Evolutionary conservation across 1,140 invertebrate genomes (phyloP).

Genomic region (Drosophila ohnishii): DNA sequence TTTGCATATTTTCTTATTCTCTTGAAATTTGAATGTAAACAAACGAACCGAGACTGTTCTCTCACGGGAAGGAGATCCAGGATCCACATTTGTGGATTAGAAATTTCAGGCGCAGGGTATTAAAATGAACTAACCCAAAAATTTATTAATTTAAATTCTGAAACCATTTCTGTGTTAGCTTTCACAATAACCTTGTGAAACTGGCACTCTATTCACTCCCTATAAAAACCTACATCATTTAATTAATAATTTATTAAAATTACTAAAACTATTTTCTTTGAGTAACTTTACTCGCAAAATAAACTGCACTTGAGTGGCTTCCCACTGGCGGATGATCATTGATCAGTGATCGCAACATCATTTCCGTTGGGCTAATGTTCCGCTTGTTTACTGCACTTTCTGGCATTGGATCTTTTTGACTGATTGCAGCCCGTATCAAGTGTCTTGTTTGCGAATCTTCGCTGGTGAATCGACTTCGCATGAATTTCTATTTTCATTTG

Average conservation of each 20-base stretch:
- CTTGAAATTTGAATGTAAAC: too few relatives aligned
- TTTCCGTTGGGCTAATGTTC: conserved; percentile 37
- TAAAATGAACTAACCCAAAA: too few relatives aligned
- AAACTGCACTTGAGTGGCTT: conserved; percentile 20
- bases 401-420: conserved; percentile 16
- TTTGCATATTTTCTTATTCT: too few relatives aligned
- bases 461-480: conserved; percentile 10
- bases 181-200: too few relatives aligned
- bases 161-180: too few relatives aligned
- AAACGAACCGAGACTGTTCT: too few relatives aligned
- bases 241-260: background rate
- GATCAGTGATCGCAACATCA: conserved; percentile 42
- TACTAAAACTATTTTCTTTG: background rate
- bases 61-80: too few relatives aligned
- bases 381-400: conserved; percentile 14
- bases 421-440: conserved; percentile 23
- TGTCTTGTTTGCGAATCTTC: conserved; percentile 33
- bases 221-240: background rate
- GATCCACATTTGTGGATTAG: too few relatives aligned
- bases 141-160: too few relatives aligned
- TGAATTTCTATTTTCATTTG: conserved; percentile 27
- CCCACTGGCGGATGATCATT: conserved; percentile 29
- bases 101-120: too few relatives aligned
- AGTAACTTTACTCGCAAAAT: background rate
- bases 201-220: too few relatives aligned